phyloP scores from a whole-genome alignment of 2,113 vertebrate species.

The Dicrurus megarhynchus region DNA sequence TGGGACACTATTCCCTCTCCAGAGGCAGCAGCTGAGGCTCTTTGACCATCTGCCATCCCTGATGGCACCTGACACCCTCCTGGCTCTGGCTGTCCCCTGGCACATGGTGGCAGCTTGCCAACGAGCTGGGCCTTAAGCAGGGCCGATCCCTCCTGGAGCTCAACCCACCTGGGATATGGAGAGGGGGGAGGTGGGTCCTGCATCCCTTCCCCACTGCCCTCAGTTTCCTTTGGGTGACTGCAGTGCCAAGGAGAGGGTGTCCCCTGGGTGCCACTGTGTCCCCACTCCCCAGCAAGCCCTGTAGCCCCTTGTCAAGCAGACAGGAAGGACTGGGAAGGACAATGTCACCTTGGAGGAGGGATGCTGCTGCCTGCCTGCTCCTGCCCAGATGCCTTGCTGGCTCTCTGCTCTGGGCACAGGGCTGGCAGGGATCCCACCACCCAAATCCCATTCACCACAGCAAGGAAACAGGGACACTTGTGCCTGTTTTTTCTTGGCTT shows the following conservation, averaged over 20 bases:
- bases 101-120: not conserved
- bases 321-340: not conserved
- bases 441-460: not conserved
- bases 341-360: not conserved
- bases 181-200: not conserved
- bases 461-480: not conserved
- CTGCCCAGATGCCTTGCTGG: not conserved
- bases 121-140: accelerated
- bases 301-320: not conserved
- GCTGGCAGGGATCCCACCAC: not conserved
- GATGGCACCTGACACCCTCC: not conserved
- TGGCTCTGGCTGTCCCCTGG: not conserved
- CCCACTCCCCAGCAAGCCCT: not conserved
- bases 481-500: not conserved
- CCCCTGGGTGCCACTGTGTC: not conserved
- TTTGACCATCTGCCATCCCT: not conserved
- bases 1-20: not conserved
- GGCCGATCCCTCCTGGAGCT: not conserved
- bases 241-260: not conserved
- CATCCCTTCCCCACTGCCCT: not conserved
- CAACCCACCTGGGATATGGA: not conserved
- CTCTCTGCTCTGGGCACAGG: accelerated
- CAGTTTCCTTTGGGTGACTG: not conserved
- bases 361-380: not conserved
- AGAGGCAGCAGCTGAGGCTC: not conserved